Base-by-base conservation (phyloP, 2,797 vertebrate genomes). In the Denticeps clupeoides region DNA sequence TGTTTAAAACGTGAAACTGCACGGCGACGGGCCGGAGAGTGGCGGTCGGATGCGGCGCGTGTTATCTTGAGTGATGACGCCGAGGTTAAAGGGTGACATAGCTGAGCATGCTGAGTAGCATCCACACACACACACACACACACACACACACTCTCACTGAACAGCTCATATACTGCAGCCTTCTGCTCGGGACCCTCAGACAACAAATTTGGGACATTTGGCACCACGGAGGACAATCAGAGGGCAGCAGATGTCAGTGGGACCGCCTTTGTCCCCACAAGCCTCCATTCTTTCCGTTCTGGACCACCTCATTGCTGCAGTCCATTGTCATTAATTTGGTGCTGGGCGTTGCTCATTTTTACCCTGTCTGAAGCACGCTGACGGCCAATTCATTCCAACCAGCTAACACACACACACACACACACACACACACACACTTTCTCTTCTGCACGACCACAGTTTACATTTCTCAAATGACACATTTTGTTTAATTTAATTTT, bases 261-360 rank as follows among this genome's bases (percentile, higher is more conserved):
- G 28, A 51, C 50, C 55, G 62, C 67, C 77, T 86, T 89, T 89
- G 84, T 87, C 70, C 60, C 48, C 21, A 49, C 22, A 49, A 62
- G 64, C 71, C 33, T 5, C 62, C 60, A 58, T 62, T 56, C 67
- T 65, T 56, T 63, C 62, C 53, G 59, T 31, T 62, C 66, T 75
- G 71, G 78, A 72, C 74, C 72, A 82, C 73, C 69, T 82, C 65
- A 84, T 80, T 72, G 74, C 74, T 73, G 53, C 72, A 55, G 65
- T 73, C 79, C 55, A 82, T 89, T 90, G 85, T 89, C 73, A 88
- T 90, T 88, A 80, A 84, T 71, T 68, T 56, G 74, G 62, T 74
- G 63, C 56, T 47, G 62, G 59, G 69, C 67, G 66, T 79, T 69
- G 68, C 78, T 77, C 51, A 56, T 65, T 67, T 78, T 64, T 58